phyloP scores from a whole-genome alignment of 2,888 invertebrate genomes.

The Gastrophysa polygoni region DNA sequence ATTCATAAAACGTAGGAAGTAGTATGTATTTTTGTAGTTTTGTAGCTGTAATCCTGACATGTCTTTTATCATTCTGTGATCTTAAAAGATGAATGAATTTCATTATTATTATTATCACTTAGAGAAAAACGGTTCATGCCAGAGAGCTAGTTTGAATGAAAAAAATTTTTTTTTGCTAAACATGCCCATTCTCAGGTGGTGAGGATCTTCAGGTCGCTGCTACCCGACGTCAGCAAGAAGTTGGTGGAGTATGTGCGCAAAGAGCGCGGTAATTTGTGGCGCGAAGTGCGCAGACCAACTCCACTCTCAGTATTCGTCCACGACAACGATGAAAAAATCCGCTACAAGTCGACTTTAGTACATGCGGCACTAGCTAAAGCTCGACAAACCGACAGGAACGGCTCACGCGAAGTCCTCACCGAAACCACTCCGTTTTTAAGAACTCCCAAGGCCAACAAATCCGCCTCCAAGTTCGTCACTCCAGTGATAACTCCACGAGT shows the following conservation, averaged over 20 bases:
- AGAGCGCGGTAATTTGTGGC: slow-evolving; percentile 44
- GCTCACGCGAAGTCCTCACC: slow-evolving; percentile 53
- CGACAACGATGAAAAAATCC: slow-evolving; percentile 48
- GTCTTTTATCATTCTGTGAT: no score
- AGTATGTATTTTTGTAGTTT: no score
- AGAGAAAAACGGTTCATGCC: no score
- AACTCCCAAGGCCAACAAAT: slow-evolving; percentile 59
- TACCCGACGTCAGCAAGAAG: slow-evolving; percentile 50
- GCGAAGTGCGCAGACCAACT: slow-evolving; percentile 60
- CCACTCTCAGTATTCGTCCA: slow-evolving; percentile 67
- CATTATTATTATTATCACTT: no score
- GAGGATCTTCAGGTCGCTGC: slow-evolving; percentile 43
- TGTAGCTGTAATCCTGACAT: no score
- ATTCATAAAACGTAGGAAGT: no score
- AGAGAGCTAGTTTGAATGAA: no score
- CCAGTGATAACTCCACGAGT: slow-evolving; percentile 36
- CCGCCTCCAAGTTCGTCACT: slow-evolving; percentile 39
- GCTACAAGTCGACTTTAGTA: slow-evolving; percentile 60
- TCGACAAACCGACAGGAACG: slow-evolving; percentile 57
- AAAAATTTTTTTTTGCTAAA: no score
- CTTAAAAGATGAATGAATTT: no score
- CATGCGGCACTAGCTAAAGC: slow-evolving; percentile 60
- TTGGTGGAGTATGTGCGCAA: slow-evolving; percentile 47
- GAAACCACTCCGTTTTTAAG: slow-evolving; percentile 69
- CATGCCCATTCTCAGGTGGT: no score